phyloP scores from a whole-genome alignment of 2,888 invertebrate species.

The Spilarctia lutea region DNA sequence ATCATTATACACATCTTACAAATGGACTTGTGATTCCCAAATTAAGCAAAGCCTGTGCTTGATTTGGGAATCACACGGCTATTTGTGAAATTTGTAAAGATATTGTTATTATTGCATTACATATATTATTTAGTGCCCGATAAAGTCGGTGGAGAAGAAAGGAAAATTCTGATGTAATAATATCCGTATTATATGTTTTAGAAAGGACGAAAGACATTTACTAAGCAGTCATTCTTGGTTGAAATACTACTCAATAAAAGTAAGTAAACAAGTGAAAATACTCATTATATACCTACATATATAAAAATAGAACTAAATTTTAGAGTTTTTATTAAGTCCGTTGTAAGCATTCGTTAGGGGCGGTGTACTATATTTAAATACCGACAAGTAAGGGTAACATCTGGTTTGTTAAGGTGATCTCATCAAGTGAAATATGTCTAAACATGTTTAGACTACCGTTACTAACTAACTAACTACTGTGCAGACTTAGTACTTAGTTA shows the following conservation, averaged over 20 bases:
- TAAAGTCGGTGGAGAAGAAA: too few relatives aligned
- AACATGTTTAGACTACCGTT: conserved; percentile 7
- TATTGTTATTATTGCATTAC: too few relatives aligned
- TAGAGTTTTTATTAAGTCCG: conserved; percentile 19
- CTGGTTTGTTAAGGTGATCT: conserved; percentile 30
- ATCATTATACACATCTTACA: too few relatives aligned
- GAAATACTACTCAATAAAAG: background rate
- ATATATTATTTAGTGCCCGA: too few relatives aligned
- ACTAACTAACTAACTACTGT: too few relatives aligned
- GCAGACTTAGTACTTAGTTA: background rate
- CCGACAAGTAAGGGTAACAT: conserved; percentile 33
- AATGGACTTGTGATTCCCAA: too few relatives aligned
- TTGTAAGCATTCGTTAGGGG: conserved; percentile 31
- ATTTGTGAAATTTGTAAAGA: too few relatives aligned
- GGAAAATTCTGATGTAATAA: too few relatives aligned
- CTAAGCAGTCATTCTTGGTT: background rate
- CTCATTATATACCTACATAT: background rate
- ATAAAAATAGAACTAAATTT: conserved; percentile 2
- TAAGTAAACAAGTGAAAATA: background rate
- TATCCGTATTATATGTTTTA: background rate
- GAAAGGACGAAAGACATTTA: background rate
- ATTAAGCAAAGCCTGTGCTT: too few relatives aligned
- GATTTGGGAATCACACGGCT: too few relatives aligned
- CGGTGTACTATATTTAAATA: conserved; percentile 45
- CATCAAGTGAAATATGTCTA: conserved; percentile 26